Evolutionary conservation across 1,140 invertebrate species (phyloP).

Genomic region (Microplitis mediator): DNA sequence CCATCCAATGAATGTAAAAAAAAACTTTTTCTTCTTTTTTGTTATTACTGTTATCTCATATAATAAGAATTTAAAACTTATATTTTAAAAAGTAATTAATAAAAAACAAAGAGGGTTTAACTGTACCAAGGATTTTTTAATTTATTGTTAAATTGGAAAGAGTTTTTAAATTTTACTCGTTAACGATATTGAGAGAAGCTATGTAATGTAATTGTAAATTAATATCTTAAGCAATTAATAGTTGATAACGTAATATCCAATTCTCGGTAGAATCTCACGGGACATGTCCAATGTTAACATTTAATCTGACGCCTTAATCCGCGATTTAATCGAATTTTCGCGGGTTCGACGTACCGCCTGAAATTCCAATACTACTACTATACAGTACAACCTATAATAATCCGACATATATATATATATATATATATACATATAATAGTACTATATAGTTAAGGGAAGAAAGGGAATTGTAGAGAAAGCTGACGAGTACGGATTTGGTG

Average conservation of each 20-base stretch:
- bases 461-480: slow-evolving; percentile 12
- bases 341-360: slow-evolving; percentile 32
- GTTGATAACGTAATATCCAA: slow-evolving; percentile 11
- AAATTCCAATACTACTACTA: slow-evolving; percentile 23
- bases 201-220: not conserved
- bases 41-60: not conserved
- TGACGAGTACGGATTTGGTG: slow-evolving; percentile 18
- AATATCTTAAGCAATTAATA: not conserved
- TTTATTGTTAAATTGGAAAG: too few relatives aligned
- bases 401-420: too few relatives aligned
- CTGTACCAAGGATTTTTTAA: too few relatives aligned
- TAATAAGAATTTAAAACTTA: too few relatives aligned
- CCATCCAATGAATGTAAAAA: not conserved
- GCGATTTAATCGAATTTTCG: slow-evolving; percentile 47
- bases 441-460: not conserved
- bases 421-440: too few relatives aligned
- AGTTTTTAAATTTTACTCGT: not conserved
- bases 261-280: not conserved
- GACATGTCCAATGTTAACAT: slow-evolving; percentile 34
- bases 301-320: slow-evolving; percentile 51
- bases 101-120: not conserved
- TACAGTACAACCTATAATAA: too few relatives aligned
- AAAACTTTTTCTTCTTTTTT: not conserved
- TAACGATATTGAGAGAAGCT: not conserved
- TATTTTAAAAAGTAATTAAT: slow-evolving; percentile 9